Base-by-base conservation (phyloP, 2,888 invertebrate species). In the Junonia oenone region DNA sequence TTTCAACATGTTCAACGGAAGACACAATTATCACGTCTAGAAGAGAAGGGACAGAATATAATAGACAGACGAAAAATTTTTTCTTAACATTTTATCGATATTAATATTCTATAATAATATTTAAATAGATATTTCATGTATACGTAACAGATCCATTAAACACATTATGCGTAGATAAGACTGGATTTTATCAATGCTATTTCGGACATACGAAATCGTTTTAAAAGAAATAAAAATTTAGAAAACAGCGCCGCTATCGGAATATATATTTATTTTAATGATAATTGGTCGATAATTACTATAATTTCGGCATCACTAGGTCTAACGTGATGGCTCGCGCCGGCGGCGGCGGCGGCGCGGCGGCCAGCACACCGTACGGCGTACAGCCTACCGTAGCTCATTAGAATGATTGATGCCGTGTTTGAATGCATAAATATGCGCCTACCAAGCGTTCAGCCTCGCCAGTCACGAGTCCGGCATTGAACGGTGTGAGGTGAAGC, bases 361-460 rank as follows among this genome's bases (percentile, higher is more conserved):
- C 13, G 13, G 8, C 57, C 68, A 46, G 59, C 66, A 69, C 69
- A 62, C 59, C 61, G 48, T 54, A 43, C 26, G 64, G 65, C 65
- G 65, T 51, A 59, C 64, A 61, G 68, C 71, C 71, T 76, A 76
- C 77, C 67, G 61, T 22, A 68, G 76, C 83, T 89, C 84, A 88
- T 89, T 89, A 87, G 81, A 81, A 89, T 90, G 89, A 90, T 88
- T 83, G 88, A 90, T 88, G 82, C 76, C 69, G 71, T 80, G 80
- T 83, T 84, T 82, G 83, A 78, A 79, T 80, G 80, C 75, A 82
- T 83, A 83, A 84, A 81, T 83, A 81, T 80, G 75, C 72, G 78
- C 75, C 78, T 76, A 71, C 76, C 70, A 70, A 77, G 67, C 68
- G 71, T 72, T 66, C 68, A 64, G 66, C 68, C 71, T 73, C 68